Percentiles rank a stretch among this genome's conserved stretches.
Conservation (phyloP, 2,113 vertebrate species). For the Neopipo cinnamomea region DNA sequence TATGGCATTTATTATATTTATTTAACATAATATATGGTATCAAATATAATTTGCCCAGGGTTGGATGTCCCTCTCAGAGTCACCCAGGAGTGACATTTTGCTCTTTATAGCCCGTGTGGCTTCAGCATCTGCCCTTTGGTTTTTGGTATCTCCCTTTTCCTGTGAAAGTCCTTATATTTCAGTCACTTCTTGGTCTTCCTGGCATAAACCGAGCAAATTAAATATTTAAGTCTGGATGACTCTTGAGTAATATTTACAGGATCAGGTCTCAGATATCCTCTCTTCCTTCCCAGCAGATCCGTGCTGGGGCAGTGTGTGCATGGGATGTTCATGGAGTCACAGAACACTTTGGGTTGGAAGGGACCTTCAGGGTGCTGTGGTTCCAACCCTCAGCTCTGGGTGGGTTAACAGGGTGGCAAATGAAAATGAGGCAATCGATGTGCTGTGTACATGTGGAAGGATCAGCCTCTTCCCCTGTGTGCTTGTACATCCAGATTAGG, state of each 20-base stretch:
- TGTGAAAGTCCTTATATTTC: background rate
- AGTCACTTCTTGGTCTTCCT: background rate
- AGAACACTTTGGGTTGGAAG: background rate
- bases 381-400: background rate
- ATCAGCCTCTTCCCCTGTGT: background rate
- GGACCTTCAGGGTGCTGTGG: background rate
- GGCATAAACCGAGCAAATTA: background rate
- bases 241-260: background rate
- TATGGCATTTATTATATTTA: background rate
- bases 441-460: background rate
- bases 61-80: background rate
- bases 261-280: background rate
- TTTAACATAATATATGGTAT: background rate
- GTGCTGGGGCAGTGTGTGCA: fast-evolving
- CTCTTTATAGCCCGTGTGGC: background rate
- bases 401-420: background rate
- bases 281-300: fast-evolving
- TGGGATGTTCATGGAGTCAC: background rate
- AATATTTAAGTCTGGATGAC: background rate
- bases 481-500: slow-evolving; percentile 21
- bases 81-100: background rate
- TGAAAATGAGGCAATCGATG: background rate
- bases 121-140: background rate
- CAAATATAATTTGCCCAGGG: background rate
- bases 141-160: background rate